These are phyloP conservation scores for Eustalomyia histrio DNA, from an alignment of 2,888 invertebrate species.

Conservation along the genomic window DNA sequence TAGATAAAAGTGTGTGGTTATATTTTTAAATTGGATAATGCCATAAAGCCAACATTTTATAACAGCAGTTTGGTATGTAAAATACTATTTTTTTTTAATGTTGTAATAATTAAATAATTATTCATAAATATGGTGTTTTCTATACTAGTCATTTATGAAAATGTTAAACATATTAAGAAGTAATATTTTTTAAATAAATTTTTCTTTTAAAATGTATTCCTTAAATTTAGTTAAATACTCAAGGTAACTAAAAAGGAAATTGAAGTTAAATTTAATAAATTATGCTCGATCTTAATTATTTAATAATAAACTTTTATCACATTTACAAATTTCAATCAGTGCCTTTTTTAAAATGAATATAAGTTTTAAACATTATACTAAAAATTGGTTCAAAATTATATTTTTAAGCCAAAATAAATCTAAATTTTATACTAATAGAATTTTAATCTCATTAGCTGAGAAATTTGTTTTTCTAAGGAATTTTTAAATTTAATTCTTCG, in stretches of 20 bases:
- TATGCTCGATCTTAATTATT: not conserved
- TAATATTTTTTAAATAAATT: too few relatives aligned
- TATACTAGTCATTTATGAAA: constrained; percentile 4
- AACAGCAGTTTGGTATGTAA: too few relatives aligned
- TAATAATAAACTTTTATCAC: not conserved
- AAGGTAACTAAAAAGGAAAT: not conserved
- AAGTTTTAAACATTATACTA: too few relatives aligned
- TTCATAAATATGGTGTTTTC: not conserved
- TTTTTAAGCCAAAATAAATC: too few relatives aligned
- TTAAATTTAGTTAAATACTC: not conserved
- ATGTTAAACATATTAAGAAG: constrained; percentile 7
- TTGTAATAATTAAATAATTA: constrained; percentile 1
- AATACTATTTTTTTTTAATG: not conserved
- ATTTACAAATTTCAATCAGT: not conserved
- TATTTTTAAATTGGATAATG: constrained; percentile 36
- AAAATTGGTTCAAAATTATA: too few relatives aligned
- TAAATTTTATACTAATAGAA: too few relatives aligned
- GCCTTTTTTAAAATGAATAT: not conserved
- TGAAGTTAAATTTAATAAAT: too few relatives aligned
- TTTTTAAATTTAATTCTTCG: too few relatives aligned
- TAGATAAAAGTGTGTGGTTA: constrained; percentile 9
- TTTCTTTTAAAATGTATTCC: not conserved
- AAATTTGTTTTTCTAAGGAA: too few relatives aligned
- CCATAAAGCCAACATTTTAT: constrained; percentile 42
- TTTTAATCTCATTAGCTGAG: too few relatives aligned